phyloP scores from a whole-genome alignment of 2,113 vertebrate genomes.

The Siphamia tubifer region DNA sequence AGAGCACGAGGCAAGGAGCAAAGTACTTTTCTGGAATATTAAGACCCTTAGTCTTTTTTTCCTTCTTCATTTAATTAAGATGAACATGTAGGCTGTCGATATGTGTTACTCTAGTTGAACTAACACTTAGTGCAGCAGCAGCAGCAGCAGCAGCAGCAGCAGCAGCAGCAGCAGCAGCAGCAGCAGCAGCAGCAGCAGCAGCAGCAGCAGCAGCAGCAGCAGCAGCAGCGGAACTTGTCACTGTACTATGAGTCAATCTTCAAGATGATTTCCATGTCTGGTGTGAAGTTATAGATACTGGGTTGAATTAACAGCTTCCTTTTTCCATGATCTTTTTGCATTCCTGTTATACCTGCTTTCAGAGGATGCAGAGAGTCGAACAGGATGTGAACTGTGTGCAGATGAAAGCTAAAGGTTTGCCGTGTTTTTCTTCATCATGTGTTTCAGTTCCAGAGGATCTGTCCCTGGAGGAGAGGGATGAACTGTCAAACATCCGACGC shows the following conservation, averaged over 20 bases:
- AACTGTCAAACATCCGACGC: constrained; percentile 92
- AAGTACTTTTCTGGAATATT: constrained; percentile 68
- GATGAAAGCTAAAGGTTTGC: background rate
- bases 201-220: too few relatives aligned
- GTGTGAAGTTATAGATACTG: background rate
- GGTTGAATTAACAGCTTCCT: background rate
- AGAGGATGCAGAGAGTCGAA: background rate
- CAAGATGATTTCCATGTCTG: background rate
- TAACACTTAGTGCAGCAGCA: background rate
- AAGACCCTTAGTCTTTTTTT: constrained; percentile 32
- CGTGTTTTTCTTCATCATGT: constrained; percentile 31
- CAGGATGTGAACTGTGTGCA: background rate
- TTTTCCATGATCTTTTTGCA: background rate
- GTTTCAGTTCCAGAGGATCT: constrained; percentile 93
- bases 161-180: too few relatives aligned
- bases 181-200: too few relatives aligned
- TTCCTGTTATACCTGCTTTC: background rate
- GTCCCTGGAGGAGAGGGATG: constrained; percentile 92
- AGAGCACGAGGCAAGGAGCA: constrained; percentile 21
- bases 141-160: too few relatives aligned
- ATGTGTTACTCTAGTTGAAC: constrained; percentile 19
- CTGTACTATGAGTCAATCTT: background rate
- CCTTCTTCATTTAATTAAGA: constrained; percentile 61
- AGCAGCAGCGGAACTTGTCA: too few relatives aligned
- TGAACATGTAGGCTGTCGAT: constrained; percentile 23